These are phyloP conservation scores for Meta bourneti DNA, from an alignment of 2,888 invertebrate genomes.

Conservation along the genomic window DNA sequence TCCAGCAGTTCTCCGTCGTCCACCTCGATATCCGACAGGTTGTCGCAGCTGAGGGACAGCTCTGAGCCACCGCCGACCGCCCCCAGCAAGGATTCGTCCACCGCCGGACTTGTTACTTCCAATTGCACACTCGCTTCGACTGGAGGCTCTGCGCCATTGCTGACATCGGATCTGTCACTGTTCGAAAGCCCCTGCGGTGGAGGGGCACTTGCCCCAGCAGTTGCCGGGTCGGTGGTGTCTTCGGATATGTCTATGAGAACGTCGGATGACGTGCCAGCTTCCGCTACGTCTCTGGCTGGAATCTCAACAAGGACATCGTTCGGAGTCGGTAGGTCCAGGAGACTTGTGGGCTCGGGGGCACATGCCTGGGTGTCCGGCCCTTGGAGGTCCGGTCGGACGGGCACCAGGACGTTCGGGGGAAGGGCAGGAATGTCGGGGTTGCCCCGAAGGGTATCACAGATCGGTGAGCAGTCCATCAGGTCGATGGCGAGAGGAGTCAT, in stretches of 20 bases:
- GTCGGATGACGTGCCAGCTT: neutral
- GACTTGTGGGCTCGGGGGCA: neutral
- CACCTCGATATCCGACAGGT: slow-evolving; percentile 53
- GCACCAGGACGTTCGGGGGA: neutral
- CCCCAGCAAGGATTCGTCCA: neutral
- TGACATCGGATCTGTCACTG: neutral
- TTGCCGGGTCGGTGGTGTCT: neutral
- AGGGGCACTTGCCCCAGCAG: neutral
- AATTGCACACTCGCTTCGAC: neutral
- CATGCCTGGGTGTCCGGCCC: neutral
- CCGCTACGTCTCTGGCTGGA: neutral
- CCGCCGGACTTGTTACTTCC: neutral
- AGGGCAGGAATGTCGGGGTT: neutral
- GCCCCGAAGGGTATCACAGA: slow-evolving; percentile 53
- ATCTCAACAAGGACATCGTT: neutral
- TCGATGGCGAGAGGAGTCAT: slow-evolving; percentile 6
- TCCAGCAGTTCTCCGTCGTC: slow-evolving; percentile 67
- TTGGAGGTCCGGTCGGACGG: neutral
- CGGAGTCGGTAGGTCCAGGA: neutral
- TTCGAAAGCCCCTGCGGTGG: slow-evolving; percentile 1
- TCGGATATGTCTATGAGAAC: slow-evolving; percentile 36
- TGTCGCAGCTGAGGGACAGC: slow-evolving; percentile 18
- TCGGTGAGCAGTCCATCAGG: slow-evolving; percentile 60
- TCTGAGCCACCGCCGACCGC: slow-evolving; percentile 14
- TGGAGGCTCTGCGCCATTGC: neutral